A percentile compares a stretch with the other conserved stretches of the same genome.
Conservation (phyloP, 2,113 vertebrate genomes). For the Naja naja region DNA sequence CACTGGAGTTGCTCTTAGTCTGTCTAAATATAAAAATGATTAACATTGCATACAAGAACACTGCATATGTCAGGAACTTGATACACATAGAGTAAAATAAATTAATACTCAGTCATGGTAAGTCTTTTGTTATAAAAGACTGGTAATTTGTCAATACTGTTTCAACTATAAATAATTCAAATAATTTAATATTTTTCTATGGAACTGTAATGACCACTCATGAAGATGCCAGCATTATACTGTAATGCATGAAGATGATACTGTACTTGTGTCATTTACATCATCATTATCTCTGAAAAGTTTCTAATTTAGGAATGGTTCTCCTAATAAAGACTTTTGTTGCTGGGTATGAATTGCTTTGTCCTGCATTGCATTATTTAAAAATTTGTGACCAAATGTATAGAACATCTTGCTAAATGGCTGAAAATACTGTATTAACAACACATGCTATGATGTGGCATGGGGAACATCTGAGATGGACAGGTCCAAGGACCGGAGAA, state of each 20-base stretch:
- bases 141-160: not conserved
- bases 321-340: not conserved
- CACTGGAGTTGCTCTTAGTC: slow-evolving; percentile 13
- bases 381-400: not conserved
- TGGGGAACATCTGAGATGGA: not conserved
- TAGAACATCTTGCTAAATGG: not conserved
- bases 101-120: not conserved
- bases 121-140: not conserved
- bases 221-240: not conserved
- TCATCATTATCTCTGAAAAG: not conserved
- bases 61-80: not conserved
- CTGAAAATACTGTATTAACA: not conserved
- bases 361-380: not conserved
- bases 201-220: slow-evolving; percentile 3
- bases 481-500: not conserved
- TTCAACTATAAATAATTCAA: not conserved
- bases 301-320: not conserved
- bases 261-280: not conserved
- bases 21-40: slow-evolving; percentile 3
- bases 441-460: not conserved
- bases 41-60: not conserved
- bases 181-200: not conserved
- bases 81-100: slow-evolving; percentile 6
- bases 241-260: not conserved
- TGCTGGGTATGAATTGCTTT: not conserved